Evolutionary conservation across 2,113 vertebrate species (phyloP).

Genomic region (Cheirogaleus medius): DNA sequence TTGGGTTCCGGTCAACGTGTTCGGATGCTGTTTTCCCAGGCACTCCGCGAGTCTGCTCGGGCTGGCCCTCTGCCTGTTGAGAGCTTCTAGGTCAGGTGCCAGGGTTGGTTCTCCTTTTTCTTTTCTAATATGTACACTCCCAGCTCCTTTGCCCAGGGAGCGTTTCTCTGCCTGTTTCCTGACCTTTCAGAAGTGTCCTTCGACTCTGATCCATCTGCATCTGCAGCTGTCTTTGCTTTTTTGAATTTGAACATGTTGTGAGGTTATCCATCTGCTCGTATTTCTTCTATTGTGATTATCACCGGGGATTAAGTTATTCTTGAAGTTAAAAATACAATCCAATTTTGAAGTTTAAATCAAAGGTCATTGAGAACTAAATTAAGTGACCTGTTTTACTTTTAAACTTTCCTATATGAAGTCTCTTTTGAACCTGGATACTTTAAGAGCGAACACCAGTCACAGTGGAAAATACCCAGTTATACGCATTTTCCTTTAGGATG

Average conservation of each 20-base stretch:
- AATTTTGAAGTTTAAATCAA: conserved; percentile 52
- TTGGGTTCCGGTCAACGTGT: not conserved
- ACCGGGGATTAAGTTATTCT: conserved; percentile 38
- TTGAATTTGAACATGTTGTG: conserved; percentile 47
- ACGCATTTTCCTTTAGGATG: conserved; percentile 10
- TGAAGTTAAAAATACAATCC: conserved; percentile 33
- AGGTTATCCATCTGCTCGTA: conserved; percentile 42
- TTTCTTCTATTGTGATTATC: conserved; percentile 33
- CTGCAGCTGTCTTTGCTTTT: conserved; percentile 69
- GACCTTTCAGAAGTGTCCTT: conserved; percentile 70
- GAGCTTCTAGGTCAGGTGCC: conserved; percentile 51
- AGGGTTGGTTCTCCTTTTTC: not conserved
- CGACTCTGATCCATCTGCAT: conserved; percentile 54
- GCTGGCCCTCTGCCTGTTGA: conserved; percentile 40
- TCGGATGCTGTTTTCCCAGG: not conserved
- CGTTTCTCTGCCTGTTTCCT: conserved; percentile 38
- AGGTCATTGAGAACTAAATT: conserved; percentile 36
- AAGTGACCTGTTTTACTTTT: not conserved
- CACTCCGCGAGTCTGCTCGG: not conserved
- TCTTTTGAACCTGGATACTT: not conserved
- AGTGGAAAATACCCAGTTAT: not conserved
- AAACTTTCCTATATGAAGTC: not conserved
- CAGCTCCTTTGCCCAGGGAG: not conserved
- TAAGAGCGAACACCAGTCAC: not conserved
- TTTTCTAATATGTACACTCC: not conserved